Conservation (phyloP, 2,888 invertebrate species). For the Drosophila formosana region DNA sequence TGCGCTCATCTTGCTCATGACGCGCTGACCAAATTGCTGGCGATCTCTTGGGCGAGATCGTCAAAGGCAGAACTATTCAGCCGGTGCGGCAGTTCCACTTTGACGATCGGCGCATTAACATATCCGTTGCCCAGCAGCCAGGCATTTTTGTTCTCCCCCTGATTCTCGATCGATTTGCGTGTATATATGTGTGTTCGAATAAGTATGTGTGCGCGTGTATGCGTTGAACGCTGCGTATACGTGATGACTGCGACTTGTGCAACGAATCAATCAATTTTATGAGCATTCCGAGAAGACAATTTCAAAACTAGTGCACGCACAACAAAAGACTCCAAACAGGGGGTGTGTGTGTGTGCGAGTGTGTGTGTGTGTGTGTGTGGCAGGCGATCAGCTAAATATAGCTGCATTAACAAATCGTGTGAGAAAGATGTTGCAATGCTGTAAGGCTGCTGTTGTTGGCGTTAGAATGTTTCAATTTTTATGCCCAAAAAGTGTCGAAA, state of each 20-base stretch:
- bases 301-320: slow-evolving; percentile 33
- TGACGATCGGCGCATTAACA: slow-evolving; percentile 83
- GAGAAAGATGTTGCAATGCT: slow-evolving; percentile 39
- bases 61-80: slow-evolving; percentile 14
- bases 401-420: slow-evolving; percentile 65
- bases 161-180: slow-evolving; percentile 21
- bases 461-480: slow-evolving; percentile 52
- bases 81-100: slow-evolving; percentile 77
- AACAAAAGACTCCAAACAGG: slow-evolving; percentile 35
- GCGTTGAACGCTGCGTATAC: slow-evolving; percentile 54
- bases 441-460: slow-evolving; percentile 35
- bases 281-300: slow-evolving; percentile 29
- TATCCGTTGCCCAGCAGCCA: slow-evolving; percentile 80
- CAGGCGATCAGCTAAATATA: slow-evolving; percentile 64
- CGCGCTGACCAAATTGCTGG: slow-evolving; percentile 30
- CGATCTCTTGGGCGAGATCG: slow-evolving; percentile 25
- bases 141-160: slow-evolving; percentile 31
- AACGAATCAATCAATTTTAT: slow-evolving; percentile 63
- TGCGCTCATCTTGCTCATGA: slow-evolving; percentile 32
- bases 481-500: slow-evolving; percentile 63
- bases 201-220: slow-evolving; percentile 37
- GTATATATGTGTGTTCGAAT: slow-evolving; percentile 19
- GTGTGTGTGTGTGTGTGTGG: slow-evolving; percentile 27
- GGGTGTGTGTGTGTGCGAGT: neutral
- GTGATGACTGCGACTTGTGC: slow-evolving; percentile 41